Base-by-base conservation (phyloP, 2,888 invertebrate species). In the Ferrisia virgata region DNA sequence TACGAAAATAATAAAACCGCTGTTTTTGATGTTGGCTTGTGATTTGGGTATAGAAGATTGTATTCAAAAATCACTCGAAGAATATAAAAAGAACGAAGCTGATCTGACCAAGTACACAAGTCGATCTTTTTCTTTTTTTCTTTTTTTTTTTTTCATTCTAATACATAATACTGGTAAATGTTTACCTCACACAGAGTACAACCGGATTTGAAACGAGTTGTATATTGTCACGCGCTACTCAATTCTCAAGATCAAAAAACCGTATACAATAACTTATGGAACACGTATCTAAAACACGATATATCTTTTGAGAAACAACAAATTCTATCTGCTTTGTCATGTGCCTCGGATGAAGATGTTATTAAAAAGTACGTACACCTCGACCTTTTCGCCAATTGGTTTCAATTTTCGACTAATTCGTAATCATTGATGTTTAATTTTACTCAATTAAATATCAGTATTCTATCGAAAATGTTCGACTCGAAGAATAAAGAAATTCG, bases 141-240 rank as follows among this genome's bases (percentile, higher is more conserved):
- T 28, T 33, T 33, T 72, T 28, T 15, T 58, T 2, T 58, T 2
- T 22, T 58, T 2, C 18, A n/a, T 58, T 58, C 9, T 58, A 18
- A 3, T 22, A 2, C 22, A 58, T n/a, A n/a, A n/a, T n/a, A n/a
- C n/a, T n/a, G n/a, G n/a, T n/a, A n/a, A n/a, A n/a, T n/a, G n/a
- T n/a, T 4, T 53, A n/a, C 15, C 15, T 53, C 18, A 53, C 18
- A 18, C 18, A 86, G 86, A 33, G 82, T 86, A n/a, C 84, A 84
- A 9, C 84, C 85, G 13, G 85, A 86, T 33, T 39, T 85, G 25
- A 85, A 85, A 79, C 69, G 76, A 76, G 82, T 85, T 11, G 84
- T 84, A 0, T 83, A 85, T 1, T 86, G 86, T 79, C 39, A 64
- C 18, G 85, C 72, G 13, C 13, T 83, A 15, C 18, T 85, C 15